These are phyloP conservation scores for Eulemur mongoz DNA, from an alignment of 2,797 vertebrate species.

Conservation along the genomic window DNA sequence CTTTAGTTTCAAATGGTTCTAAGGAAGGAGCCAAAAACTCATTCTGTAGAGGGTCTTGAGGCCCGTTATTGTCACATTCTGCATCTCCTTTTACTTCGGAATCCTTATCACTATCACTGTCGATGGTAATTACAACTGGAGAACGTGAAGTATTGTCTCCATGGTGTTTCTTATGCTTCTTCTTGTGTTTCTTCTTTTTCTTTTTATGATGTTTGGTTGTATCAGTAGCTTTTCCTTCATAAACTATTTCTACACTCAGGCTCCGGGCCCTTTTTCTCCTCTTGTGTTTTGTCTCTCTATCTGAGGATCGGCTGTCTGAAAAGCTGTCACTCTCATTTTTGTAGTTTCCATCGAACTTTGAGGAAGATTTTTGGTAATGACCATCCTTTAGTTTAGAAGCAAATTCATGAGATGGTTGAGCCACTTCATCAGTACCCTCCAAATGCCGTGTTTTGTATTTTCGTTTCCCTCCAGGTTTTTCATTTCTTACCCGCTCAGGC, in stretches of 20 bases:
- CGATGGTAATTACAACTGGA: conserved; percentile 90
- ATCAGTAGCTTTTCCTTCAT: conserved; percentile 87
- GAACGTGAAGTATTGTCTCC: conserved; percentile 73
- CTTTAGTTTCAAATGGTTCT: conserved; percentile 64
- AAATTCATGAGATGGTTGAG: conserved; percentile 57
- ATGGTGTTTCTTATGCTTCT: conserved; percentile 89
- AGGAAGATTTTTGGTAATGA: conserved; percentile 76
- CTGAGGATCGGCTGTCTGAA: conserved; percentile 85
- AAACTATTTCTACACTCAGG: conserved; percentile 91
- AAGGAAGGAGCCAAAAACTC: conserved; percentile 60
- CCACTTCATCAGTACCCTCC: conserved; percentile 84
- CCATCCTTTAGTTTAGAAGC: conserved; percentile 74
- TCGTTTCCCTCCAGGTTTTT: conserved; percentile 95
- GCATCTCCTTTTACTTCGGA: conserved; percentile 57
- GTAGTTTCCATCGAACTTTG: conserved; percentile 75
- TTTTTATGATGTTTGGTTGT: conserved; percentile 88
- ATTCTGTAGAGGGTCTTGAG: conserved; percentile 64
- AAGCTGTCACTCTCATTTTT: conserved; percentile 81
- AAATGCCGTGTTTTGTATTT: conserved; percentile 96
- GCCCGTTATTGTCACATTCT: conserved; percentile 58
- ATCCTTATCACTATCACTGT: conserved; percentile 88
- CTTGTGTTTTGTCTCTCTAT: conserved; percentile 84
- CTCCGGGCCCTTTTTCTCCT: conserved; percentile 88
- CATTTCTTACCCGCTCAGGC: conserved; percentile 81
- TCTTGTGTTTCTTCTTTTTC: conserved; percentile 96